Conservation (phyloP, 2,888 invertebrate genomes). For the Phyto melanocephala region DNA sequence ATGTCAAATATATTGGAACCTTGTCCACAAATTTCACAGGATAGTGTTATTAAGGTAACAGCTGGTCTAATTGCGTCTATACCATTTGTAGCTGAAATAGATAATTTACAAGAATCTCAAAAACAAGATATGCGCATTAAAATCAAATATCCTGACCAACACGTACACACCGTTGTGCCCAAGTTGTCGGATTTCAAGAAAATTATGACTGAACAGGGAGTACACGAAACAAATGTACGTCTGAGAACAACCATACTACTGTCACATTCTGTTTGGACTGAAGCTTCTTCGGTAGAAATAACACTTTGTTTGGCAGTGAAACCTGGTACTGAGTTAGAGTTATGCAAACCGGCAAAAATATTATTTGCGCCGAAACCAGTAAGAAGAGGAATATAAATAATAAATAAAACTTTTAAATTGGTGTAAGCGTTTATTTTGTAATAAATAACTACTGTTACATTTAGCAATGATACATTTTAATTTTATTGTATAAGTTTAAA, state of each 20-base stretch:
- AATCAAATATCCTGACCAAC: conserved; percentile 95
- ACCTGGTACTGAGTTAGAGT: conserved; percentile 84
- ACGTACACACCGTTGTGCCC: conserved; percentile 90
- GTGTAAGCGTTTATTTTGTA: conserved; percentile 5
- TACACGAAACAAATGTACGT: conserved; percentile 80
- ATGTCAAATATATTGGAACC: conserved; percentile 91
- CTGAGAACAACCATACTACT: conserved; percentile 92
- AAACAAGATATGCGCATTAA: conserved; percentile 88
- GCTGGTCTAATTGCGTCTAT: conserved; percentile 94
- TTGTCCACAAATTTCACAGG: conserved; percentile 86
- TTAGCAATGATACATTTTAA: too few species aligned
- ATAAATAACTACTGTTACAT: neutral
- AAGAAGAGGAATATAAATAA: conserved; percentile 85
- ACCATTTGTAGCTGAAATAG: conserved; percentile 91
- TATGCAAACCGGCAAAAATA: conserved; percentile 92
- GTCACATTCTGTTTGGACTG: conserved; percentile 93
- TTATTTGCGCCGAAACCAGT: conserved; percentile 93
- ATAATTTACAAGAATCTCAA: conserved; percentile 86
- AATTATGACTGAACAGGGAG: conserved; percentile 82
- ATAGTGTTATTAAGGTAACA: conserved; percentile 92
- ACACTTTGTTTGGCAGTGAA: conserved; percentile 89
- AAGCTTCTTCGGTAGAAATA: conserved; percentile 92
- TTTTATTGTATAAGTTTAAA: too few species aligned
- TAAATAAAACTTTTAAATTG: neutral
- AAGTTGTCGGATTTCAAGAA: conserved; percentile 87